Percentiles rank a stretch among this genome's conserved stretches.
Evolutionary conservation across 1,140 invertebrate species (phyloP).

Genomic region (Ridgeia piscesae): DNA sequence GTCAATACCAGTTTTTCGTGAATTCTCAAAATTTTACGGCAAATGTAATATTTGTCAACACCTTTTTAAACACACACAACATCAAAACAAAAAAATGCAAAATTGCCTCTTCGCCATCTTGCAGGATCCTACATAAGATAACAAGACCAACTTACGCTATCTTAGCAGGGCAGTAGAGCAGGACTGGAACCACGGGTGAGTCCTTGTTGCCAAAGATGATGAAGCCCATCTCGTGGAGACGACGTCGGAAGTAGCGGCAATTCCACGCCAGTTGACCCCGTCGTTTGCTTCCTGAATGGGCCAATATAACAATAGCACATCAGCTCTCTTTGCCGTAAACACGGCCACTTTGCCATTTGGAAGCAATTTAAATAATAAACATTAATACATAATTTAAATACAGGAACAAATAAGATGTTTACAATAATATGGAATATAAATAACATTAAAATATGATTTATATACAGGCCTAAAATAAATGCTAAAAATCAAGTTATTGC

Average conservation of each 20-base stretch:
- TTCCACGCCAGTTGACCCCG: slow-evolving; percentile 80
- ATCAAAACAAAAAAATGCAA: no score
- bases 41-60: no score
- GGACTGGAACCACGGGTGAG: slow-evolving; percentile 93
- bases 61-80: no score
- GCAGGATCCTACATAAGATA: not conserved
- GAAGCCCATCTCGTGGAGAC: slow-evolving; percentile 87
- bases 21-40: no score
- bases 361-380: not conserved
- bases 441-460: no score
- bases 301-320: slow-evolving; percentile 9
- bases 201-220: slow-evolving; percentile 95
- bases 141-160: slow-evolving; percentile 69
- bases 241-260: slow-evolving; percentile 82
- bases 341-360: not conserved
- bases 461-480: no score
- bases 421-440: no score
- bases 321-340: not conserved
- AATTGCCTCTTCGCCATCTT: no score
- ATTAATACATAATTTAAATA: not conserved
- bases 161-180: slow-evolving; percentile 93
- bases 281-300: slow-evolving; percentile 65
- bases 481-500: no score
- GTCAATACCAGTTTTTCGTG: no score
- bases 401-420: no score